phyloP scores from a whole-genome alignment of 2,797 vertebrate genomes.

The Diplodus puntazzo region DNA sequence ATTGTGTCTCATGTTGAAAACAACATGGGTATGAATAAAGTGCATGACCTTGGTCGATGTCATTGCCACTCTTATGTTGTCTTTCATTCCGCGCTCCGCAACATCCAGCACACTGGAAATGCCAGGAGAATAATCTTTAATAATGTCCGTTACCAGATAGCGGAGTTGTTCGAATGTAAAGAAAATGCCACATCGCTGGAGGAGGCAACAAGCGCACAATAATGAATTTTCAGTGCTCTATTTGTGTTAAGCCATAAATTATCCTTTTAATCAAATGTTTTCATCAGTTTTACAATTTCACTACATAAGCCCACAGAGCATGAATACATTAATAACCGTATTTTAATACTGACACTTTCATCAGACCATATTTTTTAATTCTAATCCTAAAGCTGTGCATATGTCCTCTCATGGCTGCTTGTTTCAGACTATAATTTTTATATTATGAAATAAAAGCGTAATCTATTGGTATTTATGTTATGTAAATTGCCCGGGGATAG shows the following conservation, averaged over 20 bases:
- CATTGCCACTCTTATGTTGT: conserved; percentile 42
- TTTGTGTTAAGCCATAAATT: conserved; percentile 49
- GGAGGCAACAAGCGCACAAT: conserved; percentile 37
- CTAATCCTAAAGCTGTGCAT: conserved; percentile 23
- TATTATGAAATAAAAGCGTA: conserved; percentile 43
- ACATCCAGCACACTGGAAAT: conserved; percentile 36
- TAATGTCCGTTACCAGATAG: conserved; percentile 40
- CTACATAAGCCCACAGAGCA: conserved; percentile 25
- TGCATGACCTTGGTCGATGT: conserved; percentile 69
- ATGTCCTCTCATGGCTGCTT: conserved; percentile 25
- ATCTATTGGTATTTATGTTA: conserved; percentile 48
- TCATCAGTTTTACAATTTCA: conserved; percentile 33
- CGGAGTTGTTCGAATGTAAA: conserved; percentile 19
- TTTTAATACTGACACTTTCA: conserved; percentile 37
- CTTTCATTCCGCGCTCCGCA: conserved; percentile 49
- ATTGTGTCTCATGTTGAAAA: conserved; percentile 66
- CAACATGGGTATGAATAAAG: conserved; percentile 62
- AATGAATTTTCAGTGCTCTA: conserved; percentile 48
- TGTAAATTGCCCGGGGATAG: conserved; percentile 42
- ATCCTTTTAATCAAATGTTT: conserved; percentile 55
- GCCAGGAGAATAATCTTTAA: conserved; percentile 55
- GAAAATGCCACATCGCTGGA: conserved; percentile 34
- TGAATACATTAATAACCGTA: conserved; percentile 39
- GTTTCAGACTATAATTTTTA: conserved; percentile 42
- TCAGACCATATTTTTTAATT: conserved; percentile 31